phyloP scores from a whole-genome alignment of 92 coral and sea anemone genomes.

The Chrysogorgia sp. region DNA sequence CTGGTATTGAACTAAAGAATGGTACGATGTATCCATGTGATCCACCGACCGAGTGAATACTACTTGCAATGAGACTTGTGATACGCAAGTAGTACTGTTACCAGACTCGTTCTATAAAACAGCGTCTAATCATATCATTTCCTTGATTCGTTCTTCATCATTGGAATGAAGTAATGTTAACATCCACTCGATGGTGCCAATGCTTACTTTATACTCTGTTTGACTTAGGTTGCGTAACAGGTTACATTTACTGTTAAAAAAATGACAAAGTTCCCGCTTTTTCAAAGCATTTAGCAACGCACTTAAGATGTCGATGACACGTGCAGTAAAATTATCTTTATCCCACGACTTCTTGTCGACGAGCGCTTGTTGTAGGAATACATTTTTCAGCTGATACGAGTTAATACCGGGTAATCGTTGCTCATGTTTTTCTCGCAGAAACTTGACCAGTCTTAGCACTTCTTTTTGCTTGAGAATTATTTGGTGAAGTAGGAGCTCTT shows the following conservation, averaged over 20 bases:
- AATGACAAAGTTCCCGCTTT: background rate
- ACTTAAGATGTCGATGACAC: background rate
- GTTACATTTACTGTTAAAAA: background rate
- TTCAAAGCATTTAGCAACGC: background rate
- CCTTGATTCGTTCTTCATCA: background rate
- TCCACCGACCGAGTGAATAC: too few relatives aligned
- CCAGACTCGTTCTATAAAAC: too few relatives aligned
- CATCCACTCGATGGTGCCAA: background rate
- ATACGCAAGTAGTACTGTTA: too few relatives aligned
- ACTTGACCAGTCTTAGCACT: constrained; percentile 36
- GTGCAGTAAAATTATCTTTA: background rate
- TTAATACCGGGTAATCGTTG: constrained; percentile 32
- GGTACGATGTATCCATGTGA: too few relatives aligned
- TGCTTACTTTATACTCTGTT: background rate
- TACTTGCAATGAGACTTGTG: too few relatives aligned
- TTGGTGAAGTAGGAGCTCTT: constrained; percentile 22
- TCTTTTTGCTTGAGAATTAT: background rate
- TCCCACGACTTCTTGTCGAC: background rate
- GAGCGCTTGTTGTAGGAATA: constrained; percentile 45
- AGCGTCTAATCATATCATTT: too few relatives aligned
- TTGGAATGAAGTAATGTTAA: background rate
- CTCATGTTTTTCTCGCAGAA: constrained; percentile 38
- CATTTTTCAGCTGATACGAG: constrained; percentile 55
- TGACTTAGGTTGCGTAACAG: background rate
- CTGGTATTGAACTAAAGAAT: too few relatives aligned